Percentiles rank a stretch among this genome's conserved stretches.
These are phyloP conservation scores for Corythornis madagascariensis DNA, from an alignment of 2,113 vertebrate genomes.

Conservation along the genomic window DNA sequence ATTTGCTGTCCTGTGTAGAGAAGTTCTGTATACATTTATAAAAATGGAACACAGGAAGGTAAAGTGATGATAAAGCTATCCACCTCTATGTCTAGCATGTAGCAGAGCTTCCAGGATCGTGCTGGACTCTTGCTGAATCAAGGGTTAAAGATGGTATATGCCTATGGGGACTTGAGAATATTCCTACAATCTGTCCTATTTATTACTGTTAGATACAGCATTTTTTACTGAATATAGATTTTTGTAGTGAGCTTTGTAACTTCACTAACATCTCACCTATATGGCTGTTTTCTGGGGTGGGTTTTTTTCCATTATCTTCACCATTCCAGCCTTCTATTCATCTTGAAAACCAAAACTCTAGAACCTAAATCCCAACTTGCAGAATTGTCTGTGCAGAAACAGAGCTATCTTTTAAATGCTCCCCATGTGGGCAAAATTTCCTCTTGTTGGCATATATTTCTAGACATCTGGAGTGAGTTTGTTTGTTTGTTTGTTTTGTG, in stretches of 20 bases:
- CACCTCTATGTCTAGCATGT: neutral
- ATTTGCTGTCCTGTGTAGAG: neutral
- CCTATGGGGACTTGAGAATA: neutral
- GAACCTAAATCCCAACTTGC: neutral
- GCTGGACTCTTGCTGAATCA: neutral
- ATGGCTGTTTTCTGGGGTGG: accelerated
- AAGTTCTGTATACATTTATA: neutral
- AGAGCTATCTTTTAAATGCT: neutral
- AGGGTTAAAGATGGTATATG: neutral
- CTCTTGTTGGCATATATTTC: neutral
- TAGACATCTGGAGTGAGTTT: neutral
- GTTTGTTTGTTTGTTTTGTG: neutral
- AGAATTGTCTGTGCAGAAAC: neutral
- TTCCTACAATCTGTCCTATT: neutral
- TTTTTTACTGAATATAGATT: neutral
- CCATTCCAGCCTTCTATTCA: conserved; percentile 19
- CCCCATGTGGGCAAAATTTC: neutral
- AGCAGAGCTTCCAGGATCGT: neutral
- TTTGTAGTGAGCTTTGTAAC: neutral
- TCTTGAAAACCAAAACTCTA: neutral
- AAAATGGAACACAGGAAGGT: neutral
- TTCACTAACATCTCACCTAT: neutral
- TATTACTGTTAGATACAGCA: neutral
- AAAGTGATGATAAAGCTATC: neutral
- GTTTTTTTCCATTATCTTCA: neutral